Evolutionary conservation across 2,113 vertebrate species (phyloP), one percentile per base, ranked within the genome.

Genomic region (Carassius carassius): DNA sequence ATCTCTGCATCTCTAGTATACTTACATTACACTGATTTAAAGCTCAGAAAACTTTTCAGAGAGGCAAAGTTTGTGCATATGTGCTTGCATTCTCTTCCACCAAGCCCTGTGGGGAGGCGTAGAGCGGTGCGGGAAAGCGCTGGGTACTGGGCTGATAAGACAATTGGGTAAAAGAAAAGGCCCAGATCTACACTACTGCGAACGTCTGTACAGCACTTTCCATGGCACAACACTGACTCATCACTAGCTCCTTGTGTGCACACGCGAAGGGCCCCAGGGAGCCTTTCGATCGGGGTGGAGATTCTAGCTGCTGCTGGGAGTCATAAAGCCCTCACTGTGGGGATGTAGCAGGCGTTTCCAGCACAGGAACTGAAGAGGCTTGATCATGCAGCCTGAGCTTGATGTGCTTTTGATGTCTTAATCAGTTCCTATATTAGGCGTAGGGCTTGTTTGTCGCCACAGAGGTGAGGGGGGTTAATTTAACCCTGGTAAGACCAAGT

Each of bases 321-420:
- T 77, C 49, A 37, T 37, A 44, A 65, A 69, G 69, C 77, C 47
- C 47, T 19, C 37, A 70, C 63, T 75, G 77, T 47, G 88, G 91
- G 89, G 91, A 92, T 92, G 92, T 90, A 91, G 86, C 89, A 90
- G 92, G 92, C 91, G 89, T 93, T 90, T 92, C 60, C 76, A 84
- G 92, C 87, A 91, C 84, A 90, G 92, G 90, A 92, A 92, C 91
- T 90, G 87, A 89, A 78, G 80, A 58, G 13, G n/a, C 91, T 90
- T 90, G 86, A 77, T 88, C 91, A 91, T 89, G 90, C 93, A 91
- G 89, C 88, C 91, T 86, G 87, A 89, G 91, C 92, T 93, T 93
- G 91, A 93, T 93, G 92, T 93, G 92, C 92, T 92, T 93, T 93
- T 94, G 91, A 93, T 93, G 94, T 93, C 92, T 93, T 93, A 93